phyloP scores from a whole-genome alignment of 2,113 vertebrate species.

The Kobus ellipsiprymnus region DNA sequence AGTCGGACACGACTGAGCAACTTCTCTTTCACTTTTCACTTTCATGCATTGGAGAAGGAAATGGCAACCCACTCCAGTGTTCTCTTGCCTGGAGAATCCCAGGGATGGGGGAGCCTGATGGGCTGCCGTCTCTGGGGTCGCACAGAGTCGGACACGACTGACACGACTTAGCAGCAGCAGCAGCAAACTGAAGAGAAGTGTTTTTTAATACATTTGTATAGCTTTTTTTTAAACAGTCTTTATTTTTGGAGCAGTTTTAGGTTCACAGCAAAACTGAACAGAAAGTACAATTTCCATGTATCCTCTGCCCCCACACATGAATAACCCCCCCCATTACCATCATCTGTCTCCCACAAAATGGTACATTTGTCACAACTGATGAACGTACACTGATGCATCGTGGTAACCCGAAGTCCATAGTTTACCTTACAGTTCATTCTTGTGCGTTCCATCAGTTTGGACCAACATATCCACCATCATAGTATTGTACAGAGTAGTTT shows the following conservation, averaged over 20 bases:
- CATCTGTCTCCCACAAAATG: not conserved
- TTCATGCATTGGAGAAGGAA: too few relatives aligned
- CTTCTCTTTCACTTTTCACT: too few relatives aligned
- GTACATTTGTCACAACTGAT: not conserved
- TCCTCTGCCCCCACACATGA: not conserved
- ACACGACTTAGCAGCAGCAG: fast-evolving
- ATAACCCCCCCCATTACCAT: not conserved
- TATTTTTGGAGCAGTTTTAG: not conserved
- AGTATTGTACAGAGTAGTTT: not conserved
- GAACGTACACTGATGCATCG: not conserved
- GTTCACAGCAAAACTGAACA: not conserved
- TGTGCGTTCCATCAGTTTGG: not conserved
- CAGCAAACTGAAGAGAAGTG: not conserved
- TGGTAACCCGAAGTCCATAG: not conserved
- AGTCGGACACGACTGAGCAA: too few relatives aligned
- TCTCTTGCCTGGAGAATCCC: too few relatives aligned
- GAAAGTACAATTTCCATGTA: not conserved
- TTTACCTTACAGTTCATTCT: not conserved
- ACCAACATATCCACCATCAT: not conserved
- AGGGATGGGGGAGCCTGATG: too few relatives aligned
- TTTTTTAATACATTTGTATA: not conserved
- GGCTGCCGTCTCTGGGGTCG: too few relatives aligned
- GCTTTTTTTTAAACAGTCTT: not conserved
- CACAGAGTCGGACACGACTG: too few relatives aligned
- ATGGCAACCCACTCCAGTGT: too few relatives aligned